Evolutionary conservation across 2,888 invertebrate species (phyloP), one percentile per base, ranked within the genome.

Genomic region (Auanema freiburgensis): DNA sequence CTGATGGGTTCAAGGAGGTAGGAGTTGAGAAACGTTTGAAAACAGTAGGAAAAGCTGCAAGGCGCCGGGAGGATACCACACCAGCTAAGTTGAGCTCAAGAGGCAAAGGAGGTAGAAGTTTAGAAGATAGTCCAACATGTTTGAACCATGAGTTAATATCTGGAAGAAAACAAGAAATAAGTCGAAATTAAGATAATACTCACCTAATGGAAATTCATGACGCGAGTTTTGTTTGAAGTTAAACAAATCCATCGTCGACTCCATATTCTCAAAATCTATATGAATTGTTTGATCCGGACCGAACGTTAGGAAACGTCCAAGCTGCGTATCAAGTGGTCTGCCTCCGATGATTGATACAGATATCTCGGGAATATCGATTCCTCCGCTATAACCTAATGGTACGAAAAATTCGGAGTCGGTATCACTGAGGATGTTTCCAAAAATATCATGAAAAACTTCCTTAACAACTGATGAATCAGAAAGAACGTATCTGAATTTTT

Each of bases 121-220:
- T 18, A 1, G 56, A 50, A 0, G 72, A 71, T 3, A 71, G 57
- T 10, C 67, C 72, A 12, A 63, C 61, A 2, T 71, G 59, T 23
- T 52, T 14, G 50, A 75, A 70, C 74, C 74, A 74, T 1, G 63
- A 11, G 8, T 66, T 18, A 43, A 72, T 54, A 52, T 71, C 74
- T 74, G 67, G 12, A 71, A 67, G 52, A 11, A 14, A 5, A 5
- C 33, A 21, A 12, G n/a, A n/a, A n/a, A 16, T 51, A 16, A 12
- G 43, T 43, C 12, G 14, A 12, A 43, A 43, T 12, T 12, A 43
- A 12, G 43, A 43, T 12, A 43, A 43, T 43, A 43, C 12, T 12
- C 14, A 49, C 61, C 61, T 16, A 54, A 54, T 0, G 65, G 61
- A 24, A 61, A 40, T 5, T 58, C 54, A 6, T 41, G 21, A 1